Evolutionary conservation across 2,113 vertebrate species (phyloP).

Genomic region (Eclectus roratus): DNA sequence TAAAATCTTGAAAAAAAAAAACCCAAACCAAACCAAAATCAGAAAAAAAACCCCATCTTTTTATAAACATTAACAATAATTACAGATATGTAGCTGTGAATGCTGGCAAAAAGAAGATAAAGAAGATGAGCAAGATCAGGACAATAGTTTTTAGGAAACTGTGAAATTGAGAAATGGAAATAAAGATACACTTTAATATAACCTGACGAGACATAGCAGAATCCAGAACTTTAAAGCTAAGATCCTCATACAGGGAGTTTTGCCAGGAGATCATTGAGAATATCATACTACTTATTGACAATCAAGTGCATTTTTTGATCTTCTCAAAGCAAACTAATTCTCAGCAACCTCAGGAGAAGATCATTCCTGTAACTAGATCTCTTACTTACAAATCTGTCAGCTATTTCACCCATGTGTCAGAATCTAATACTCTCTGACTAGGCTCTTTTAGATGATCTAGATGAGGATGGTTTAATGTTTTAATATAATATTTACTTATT

Average conservation of each 20-base stretch:
- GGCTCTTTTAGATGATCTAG: neutral
- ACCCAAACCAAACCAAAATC: rapidly evolving
- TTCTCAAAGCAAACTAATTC: neutral
- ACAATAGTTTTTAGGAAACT: neutral
- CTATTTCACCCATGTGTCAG: neutral
- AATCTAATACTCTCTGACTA: neutral
- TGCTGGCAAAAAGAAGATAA: neutral
- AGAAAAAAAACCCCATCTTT: neutral
- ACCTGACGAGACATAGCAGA: neutral
- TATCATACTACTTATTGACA: neutral
- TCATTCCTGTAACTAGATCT: neutral
- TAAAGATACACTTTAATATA: neutral
- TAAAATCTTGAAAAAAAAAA: neutral
- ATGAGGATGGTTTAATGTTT: neutral
- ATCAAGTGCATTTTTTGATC: neutral
- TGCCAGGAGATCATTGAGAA: neutral
- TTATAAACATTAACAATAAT: neutral
- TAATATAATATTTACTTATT: neutral
- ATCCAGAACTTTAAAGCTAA: neutral
- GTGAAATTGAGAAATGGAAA: neutral
- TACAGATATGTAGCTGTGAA: neutral
- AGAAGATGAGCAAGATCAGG: neutral
- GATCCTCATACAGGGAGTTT: neutral
- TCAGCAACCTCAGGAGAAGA: neutral
- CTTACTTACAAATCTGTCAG: neutral